A percentile compares a stretch with the other conserved stretches of the same genome.
phyloP scores from a whole-genome alignment of 1,140 invertebrate genomes.

The Diplogasteroides magnus region DNA sequence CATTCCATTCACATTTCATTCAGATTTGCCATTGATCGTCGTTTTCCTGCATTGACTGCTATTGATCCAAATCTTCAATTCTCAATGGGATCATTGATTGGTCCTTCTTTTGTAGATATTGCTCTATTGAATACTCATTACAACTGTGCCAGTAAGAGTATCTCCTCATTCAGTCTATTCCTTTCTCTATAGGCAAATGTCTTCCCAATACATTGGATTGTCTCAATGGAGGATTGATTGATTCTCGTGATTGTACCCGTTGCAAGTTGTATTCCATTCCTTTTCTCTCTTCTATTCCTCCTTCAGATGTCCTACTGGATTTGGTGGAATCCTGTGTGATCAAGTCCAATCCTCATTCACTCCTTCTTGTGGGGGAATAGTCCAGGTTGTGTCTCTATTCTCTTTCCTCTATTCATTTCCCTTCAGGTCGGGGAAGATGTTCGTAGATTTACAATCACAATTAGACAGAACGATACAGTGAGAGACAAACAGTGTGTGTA shows the following conservation, averaged over 20 bases:
- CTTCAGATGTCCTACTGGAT: slow-evolving; percentile 15
- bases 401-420: background rate
- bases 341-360: slow-evolving; percentile 6
- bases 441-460: slow-evolving; percentile 12
- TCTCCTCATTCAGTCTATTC: background rate
- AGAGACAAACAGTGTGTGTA: slow-evolving; percentile 10
- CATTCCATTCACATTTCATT: background rate
- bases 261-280: slow-evolving; percentile 6
- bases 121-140: slow-evolving; percentile 13
- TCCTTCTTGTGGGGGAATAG: slow-evolving; percentile 4
- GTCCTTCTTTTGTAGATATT: slow-evolving; percentile 15
- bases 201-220: slow-evolving; percentile 6
- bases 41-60: slow-evolving; percentile 4
- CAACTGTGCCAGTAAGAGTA: slow-evolving; percentile 5
- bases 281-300: background rate
- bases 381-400: background rate
- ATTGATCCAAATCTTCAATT: slow-evolving; percentile 13
- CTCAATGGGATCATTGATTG: slow-evolving; percentile 13
- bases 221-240: slow-evolving; percentile 16
- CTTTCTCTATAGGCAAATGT: background rate
- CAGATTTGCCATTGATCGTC: slow-evolving; percentile 12
- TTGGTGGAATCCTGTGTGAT: slow-evolving; percentile 13
- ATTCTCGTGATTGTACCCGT: slow-evolving; percentile 10
- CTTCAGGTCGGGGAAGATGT: slow-evolving; percentile 7
- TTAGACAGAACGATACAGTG: slow-evolving; percentile 2